phyloP scores from a whole-genome alignment of 2,888 invertebrate genomes.

The Ellobium chinense region DNA sequence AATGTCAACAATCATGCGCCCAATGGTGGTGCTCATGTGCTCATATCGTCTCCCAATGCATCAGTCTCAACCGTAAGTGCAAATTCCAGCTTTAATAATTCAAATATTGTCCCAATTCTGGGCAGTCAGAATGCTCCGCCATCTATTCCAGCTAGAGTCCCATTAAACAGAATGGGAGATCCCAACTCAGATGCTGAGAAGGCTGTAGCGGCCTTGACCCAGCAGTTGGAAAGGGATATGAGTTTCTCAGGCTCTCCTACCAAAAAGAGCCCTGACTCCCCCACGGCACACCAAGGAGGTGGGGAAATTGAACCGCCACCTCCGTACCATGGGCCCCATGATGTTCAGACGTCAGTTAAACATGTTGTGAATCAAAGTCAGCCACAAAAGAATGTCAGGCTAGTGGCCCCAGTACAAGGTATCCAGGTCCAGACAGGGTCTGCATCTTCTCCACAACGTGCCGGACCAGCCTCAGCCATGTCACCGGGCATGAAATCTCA shows the following conservation, averaged over 20 bases:
- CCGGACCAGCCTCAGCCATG: slow-evolving; percentile 32
- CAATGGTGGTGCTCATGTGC: slow-evolving; percentile 5
- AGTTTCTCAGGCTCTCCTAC: slow-evolving; percentile 36
- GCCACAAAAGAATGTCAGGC: slow-evolving; percentile 48
- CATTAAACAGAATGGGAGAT: slow-evolving; percentile 57
- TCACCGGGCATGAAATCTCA: slow-evolving; percentile 50
- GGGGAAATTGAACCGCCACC: slow-evolving; percentile 65
- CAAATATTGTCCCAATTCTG: slow-evolving; percentile 51
- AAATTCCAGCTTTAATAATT: background rate
- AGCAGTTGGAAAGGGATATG: slow-evolving; percentile 72
- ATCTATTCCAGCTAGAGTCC: slow-evolving; percentile 64
- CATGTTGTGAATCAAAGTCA: slow-evolving; percentile 38
- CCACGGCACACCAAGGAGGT: background rate
- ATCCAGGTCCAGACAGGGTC: slow-evolving; percentile 48
- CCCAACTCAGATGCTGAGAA: slow-evolving; percentile 67
- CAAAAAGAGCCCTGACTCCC: slow-evolving; percentile 23
- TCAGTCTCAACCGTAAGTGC: background rate
- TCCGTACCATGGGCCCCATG: slow-evolving; percentile 77
- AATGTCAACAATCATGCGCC: background rate
- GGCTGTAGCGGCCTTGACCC: slow-evolving; percentile 73
- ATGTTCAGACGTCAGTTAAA: slow-evolving; percentile 64
- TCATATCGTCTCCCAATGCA: slow-evolving; percentile 10
- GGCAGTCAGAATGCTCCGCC: slow-evolving; percentile 58
- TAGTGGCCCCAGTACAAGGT: slow-evolving; percentile 55
- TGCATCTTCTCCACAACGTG: slow-evolving; percentile 53